Base-by-base conservation (phyloP, 64 coral and sea anemone species). In the Porites lutea region DNA sequence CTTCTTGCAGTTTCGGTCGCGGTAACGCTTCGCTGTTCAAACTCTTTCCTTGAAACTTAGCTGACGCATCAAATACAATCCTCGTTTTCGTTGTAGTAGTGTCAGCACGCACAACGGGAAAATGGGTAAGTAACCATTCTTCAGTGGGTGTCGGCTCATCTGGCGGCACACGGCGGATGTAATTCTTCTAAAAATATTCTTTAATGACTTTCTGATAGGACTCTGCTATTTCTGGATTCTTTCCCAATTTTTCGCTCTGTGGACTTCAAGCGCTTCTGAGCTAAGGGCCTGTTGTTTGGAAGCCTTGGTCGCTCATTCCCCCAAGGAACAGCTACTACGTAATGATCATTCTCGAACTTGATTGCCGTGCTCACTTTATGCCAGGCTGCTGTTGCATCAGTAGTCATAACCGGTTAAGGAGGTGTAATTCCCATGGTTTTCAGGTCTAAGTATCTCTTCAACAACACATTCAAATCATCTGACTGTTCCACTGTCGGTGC, bases 181-280 rank as follows among this genome's bases (percentile, higher is more conserved):
- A n/a, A n/a, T n/a, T n/a, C n/a, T n/a, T n/a, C n/a, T n/a, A n/a
- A n/a, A n/a, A n/a, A n/a, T n/a, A n/a, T n/a, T n/a, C n/a, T 65
- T 94, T 19, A 66, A 94, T 89, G 6, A 94, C 87, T 70, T 83
- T 71, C 64, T 94, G 78, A 78, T 94, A 94, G 8, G 79, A 71
- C 13, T 53, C 48, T 51, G 87, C 79, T 82, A 94, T 77, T 78
- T 76, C 92, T 64, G 86, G 86, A 64, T 82, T 82, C 48, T 75
- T 90, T 47, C 6, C 23, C 37, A 94, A 89, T 65, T 89, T 94
- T 77, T n/a, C 72, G 46, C 47, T 94, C 92, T 16, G 79, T 89
- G 43, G 78, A 64, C 47, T 74, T 65, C 16, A 86, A 72, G 47
- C 86, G 58, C 74, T 55, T 87, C 50, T 94, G 69, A 62, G 92